Evolutionary conservation across 1,140 invertebrate genomes (phyloP).

Genomic region (Hylyphantes graminicola): DNA sequence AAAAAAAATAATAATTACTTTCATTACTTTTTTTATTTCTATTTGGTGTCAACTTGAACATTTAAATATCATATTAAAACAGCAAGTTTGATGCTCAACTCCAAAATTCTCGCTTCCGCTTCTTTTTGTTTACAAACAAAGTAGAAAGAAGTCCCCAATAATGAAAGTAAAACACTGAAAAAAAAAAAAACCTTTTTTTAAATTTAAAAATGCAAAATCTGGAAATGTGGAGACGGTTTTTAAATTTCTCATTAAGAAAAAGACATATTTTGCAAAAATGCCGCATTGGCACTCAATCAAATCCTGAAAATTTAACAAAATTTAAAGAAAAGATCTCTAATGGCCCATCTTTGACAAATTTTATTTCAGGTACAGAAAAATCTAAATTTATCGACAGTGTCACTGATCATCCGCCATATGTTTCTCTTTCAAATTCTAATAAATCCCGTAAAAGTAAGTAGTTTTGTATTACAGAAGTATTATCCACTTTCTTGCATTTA

Average conservation of each 20-base stretch:
- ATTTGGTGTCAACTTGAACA: too few species aligned
- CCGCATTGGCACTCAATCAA: not conserved
- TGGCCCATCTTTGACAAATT: conserved; percentile 33
- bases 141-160: too few species aligned
- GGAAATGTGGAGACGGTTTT: not conserved
- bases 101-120: too few species aligned
- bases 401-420: conserved; percentile 29
- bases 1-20: too few species aligned
- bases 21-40: too few species aligned
- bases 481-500: too few species aligned
- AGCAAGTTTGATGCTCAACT: too few species aligned
- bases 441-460: conserved; percentile 29
- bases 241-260: not conserved
- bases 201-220: too few species aligned
- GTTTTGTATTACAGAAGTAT: not conserved
- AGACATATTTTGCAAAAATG: not conserved
- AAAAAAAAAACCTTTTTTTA: too few species aligned
- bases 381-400: not conserved
- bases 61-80: too few species aligned
- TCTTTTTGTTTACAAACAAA: too few species aligned
- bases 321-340: conserved; percentile 40
- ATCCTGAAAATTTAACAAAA: not conserved
- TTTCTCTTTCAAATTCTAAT: not conserved
- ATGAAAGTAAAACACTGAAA: too few species aligned
- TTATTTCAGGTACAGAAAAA: conserved; percentile 3